A percentile compares a stretch with the other conserved stretches of the same genome.
Evolutionary conservation across 2,888 invertebrate species (phyloP).

Genomic region (Aricia artaxerxes): DNA sequence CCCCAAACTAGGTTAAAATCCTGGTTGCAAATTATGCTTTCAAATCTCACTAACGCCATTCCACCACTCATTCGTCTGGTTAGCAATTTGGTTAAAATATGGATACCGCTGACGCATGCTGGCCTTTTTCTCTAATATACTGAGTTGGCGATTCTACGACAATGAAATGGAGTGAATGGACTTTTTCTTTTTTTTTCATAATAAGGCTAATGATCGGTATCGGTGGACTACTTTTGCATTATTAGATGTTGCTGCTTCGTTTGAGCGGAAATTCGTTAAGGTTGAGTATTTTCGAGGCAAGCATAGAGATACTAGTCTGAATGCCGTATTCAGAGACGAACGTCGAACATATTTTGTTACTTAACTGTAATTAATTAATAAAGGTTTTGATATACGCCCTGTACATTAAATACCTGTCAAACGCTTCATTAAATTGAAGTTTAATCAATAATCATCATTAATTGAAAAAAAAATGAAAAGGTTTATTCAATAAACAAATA

Average conservation of each 20-base stretch:
- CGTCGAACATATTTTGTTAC: too few species aligned
- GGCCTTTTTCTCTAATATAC: conserved; percentile 13
- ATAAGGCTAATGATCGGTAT: background rate
- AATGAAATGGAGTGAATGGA: conserved; percentile 1
- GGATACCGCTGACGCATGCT: conserved; percentile 6
- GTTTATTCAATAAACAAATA: too few species aligned
- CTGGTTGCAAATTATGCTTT: conserved; percentile 1
- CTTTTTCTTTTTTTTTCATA: conserved; percentile 15
- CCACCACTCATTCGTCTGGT: background rate
- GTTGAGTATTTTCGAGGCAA: background rate
- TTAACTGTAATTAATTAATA: too few species aligned
- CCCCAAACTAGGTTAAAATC: background rate
- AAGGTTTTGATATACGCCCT: too few species aligned
- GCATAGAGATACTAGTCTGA: too few species aligned
- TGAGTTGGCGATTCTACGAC: conserved; percentile 3
- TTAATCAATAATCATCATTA: too few species aligned
- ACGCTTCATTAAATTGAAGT: too few species aligned
- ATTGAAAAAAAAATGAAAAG: too few species aligned
- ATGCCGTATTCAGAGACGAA: too few species aligned
- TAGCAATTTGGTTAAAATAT: conserved; percentile 18
- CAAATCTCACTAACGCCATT: background rate
- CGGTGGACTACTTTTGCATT: background rate
- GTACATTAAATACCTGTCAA: too few species aligned
- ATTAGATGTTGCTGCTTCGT: background rate
- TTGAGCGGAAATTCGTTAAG: background rate